Percentiles rank a stretch among this genome's conserved stretches.
Conservation (phyloP, 2,888 invertebrate species). For the Marasmarcha lunaedactyla region DNA sequence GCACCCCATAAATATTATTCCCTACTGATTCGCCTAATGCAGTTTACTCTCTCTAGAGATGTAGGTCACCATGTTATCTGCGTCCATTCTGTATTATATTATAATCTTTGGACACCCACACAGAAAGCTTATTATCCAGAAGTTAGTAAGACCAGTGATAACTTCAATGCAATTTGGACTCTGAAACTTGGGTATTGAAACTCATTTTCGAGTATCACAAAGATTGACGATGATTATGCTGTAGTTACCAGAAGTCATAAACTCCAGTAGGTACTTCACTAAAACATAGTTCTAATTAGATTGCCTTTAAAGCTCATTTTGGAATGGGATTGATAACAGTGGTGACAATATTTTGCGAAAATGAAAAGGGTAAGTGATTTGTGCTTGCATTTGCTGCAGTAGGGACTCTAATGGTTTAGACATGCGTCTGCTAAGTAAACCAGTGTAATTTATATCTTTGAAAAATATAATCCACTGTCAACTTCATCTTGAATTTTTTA, state of each 20-base stretch:
- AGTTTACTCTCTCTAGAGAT: conserved; percentile 58
- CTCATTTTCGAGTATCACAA: too few species aligned
- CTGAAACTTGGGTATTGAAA: too few species aligned
- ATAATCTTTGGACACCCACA: conserved; percentile 22
- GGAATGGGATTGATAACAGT: too few species aligned
- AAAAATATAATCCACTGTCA: conserved; percentile 55
- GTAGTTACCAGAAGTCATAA: neutral
- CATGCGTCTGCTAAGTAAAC: conserved; percentile 41
- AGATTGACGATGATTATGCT: too few species aligned
- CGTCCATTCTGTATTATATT: conserved; percentile 16
- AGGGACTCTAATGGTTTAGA: conserved; percentile 49
- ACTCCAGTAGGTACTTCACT: too few species aligned
- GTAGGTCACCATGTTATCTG: conserved; percentile 58
- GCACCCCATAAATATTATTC: conserved; percentile 66
- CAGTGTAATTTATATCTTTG: conserved; percentile 50
- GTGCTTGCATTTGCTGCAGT: conserved; percentile 32
- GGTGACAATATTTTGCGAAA: conserved; percentile 14
- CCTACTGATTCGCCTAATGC: conserved; percentile 51
- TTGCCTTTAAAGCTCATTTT: too few species aligned
- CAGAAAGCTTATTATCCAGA: conserved; percentile 22
- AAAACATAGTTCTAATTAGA: too few species aligned
- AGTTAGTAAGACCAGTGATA: too few species aligned
- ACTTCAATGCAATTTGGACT: too few species aligned
- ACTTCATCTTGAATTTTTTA: conserved; percentile 60
- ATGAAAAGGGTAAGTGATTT: conserved; percentile 36